These are phyloP conservation scores for Gymnorhina tibicen DNA, from an alignment of 2,113 vertebrate genomes.

Conservation along the genomic window DNA sequence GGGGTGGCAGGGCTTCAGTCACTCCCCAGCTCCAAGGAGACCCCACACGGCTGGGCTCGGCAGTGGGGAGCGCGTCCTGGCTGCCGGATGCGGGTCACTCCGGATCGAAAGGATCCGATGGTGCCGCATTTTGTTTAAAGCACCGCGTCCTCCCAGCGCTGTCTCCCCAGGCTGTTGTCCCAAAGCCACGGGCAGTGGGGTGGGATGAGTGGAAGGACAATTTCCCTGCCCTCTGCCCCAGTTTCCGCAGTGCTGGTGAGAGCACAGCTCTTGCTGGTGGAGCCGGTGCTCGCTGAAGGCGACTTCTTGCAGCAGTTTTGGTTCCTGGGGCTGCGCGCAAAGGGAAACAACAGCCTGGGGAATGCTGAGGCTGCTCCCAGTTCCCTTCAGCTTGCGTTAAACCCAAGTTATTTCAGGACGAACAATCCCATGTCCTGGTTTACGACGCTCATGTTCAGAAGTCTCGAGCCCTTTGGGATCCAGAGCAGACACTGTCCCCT, in stretches of 20 bases:
- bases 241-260: neutral
- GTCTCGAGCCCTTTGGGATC: neutral
- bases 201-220: neutral
- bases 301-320: neutral
- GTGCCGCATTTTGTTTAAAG: rapidly evolving
- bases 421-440: neutral
- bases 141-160: neutral
- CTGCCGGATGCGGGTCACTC: neutral
- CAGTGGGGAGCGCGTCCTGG: neutral
- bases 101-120: rapidly evolving
- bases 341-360: neutral
- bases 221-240: neutral
- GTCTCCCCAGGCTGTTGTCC: rapidly evolving
- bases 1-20: neutral
- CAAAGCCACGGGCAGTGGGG: rapidly evolving
- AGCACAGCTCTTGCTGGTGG: neutral
- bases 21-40: neutral
- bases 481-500: neutral
- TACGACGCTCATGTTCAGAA: neutral
- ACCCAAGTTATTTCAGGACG: neutral
- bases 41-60: neutral
- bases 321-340: neutral
- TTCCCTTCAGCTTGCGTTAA: neutral
- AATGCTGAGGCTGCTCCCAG: neutral
- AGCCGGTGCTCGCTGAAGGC: rapidly evolving